Conservation (phyloP, 2,113 vertebrate species). For the Pituophis catenifer region DNA sequence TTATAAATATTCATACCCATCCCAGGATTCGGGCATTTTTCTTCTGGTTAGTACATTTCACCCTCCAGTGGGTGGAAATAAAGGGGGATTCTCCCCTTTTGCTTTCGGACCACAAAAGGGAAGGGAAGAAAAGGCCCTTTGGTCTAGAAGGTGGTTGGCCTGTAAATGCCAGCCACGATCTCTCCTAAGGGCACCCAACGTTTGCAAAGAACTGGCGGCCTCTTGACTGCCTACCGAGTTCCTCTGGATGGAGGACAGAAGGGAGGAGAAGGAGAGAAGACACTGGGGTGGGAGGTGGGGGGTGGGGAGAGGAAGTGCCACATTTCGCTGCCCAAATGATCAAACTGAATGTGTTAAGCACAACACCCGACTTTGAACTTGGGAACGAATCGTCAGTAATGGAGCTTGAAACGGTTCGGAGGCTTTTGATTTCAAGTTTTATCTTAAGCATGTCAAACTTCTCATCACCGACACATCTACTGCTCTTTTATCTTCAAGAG, state of each 20-base stretch:
- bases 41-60: slow-evolving; percentile 28
- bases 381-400: slow-evolving; percentile 63
- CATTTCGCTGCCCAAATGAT: slow-evolving; percentile 67
- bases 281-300: slow-evolving; percentile 37
- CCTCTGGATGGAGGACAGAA: slow-evolving; percentile 27
- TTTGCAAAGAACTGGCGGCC: slow-evolving; percentile 15
- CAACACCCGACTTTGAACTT: slow-evolving; percentile 76
- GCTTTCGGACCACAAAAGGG: background rate
- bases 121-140: background rate
- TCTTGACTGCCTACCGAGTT: slow-evolving; percentile 38
- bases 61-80: background rate
- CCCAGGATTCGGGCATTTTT: slow-evolving; percentile 27
- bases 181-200: background rate
- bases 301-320: slow-evolving; percentile 40
- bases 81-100: slow-evolving; percentile 23
- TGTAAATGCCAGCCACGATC: slow-evolving; percentile 32
- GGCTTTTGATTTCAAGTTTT: slow-evolving; percentile 77
- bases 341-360: slow-evolving; percentile 76
- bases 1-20: slow-evolving; percentile 52
- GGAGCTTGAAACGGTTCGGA: slow-evolving; percentile 64
- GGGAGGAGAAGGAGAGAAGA: background rate
- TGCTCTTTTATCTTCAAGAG: slow-evolving; percentile 75
- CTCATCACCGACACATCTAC: slow-evolving; percentile 72
- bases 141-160: slow-evolving; percentile 30
- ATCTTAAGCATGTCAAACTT: slow-evolving; percentile 67